Evolutionary conservation across 2,888 invertebrate species (phyloP), one percentile per base, ranked within the genome.

Genomic region (Tinea trinotella): DNA sequence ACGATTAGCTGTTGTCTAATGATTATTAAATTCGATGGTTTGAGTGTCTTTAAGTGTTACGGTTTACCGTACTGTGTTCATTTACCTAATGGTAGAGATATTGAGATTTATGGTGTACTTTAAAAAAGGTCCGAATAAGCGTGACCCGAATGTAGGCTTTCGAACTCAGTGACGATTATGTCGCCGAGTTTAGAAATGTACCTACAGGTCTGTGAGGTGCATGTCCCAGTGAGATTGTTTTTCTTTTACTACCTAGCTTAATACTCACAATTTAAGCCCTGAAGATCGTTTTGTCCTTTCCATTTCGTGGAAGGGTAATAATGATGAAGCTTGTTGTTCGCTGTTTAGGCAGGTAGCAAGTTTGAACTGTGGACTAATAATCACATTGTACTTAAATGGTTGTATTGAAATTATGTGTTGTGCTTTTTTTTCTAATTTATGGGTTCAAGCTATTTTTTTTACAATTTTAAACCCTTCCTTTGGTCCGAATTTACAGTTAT

Each of bases 31-130:
- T n/a, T n/a, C n/a, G n/a, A n/a, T n/a, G n/a, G n/a, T n/a, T n/a
- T n/a, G n/a, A n/a, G n/a, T 30, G 4, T 7, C 30, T 2, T 4
- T 30, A 30, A 30, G 30, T 30, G 30, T 7, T 30, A 30, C 3
- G 30, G 30, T 30, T 7, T 10, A 30, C 30, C 30, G 30, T 7
- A 7, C 30, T 30, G 48, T 48, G 48, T 48, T 48, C 18, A 18
- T 48, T 17, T 40, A 9, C 17, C 17, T 40, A 17, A 40, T 40
- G 13, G 4, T 40, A 17, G 12, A 40, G 5, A 40, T 30, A 7
- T 30, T 40, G 40, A 40, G 40, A 40, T 40, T 40, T 36, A 36
- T 10, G 36, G n/a, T 17, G 2, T 40, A 17, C 13, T 40, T 40
- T 40, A 40, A 13, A 30, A 40, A n/a, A 10, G 30, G 30, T 30